These are phyloP conservation scores for Neodiprion pinetum DNA, from an alignment of 1,140 invertebrate species.

Conservation along the genomic window DNA sequence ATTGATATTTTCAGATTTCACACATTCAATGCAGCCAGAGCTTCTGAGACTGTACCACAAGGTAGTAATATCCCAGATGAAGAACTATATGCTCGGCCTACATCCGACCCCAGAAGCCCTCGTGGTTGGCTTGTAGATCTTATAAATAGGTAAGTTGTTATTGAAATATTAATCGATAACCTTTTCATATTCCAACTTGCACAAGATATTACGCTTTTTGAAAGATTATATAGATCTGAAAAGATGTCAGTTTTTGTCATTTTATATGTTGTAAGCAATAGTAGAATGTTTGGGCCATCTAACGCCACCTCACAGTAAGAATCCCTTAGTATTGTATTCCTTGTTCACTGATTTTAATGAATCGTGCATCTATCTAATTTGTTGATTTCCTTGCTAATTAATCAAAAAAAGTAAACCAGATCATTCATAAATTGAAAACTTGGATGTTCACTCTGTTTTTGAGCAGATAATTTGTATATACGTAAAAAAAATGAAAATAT, in stretches of 20 bases:
- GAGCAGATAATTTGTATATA: background rate
- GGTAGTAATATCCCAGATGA: slow-evolving; percentile 71
- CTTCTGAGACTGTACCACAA: slow-evolving; percentile 79
- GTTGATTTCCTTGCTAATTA: too few species aligned
- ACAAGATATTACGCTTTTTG: background rate
- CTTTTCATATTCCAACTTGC: background rate
- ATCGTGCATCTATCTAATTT: too few species aligned
- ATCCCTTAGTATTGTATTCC: too few species aligned
- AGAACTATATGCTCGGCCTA: slow-evolving; percentile 83
- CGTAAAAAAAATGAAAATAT: slow-evolving; percentile 23
- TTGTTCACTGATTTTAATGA: too few species aligned
- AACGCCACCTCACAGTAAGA: too few species aligned
- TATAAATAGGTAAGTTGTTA: slow-evolving; percentile 77
- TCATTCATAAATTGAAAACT: background rate
- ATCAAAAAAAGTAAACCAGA: slow-evolving; percentile 16
- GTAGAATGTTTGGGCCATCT: too few species aligned
- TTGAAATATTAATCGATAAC: background rate
- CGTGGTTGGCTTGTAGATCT: slow-evolving; percentile 96
- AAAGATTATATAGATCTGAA: slow-evolving; percentile 20
- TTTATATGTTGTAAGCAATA: background rate
- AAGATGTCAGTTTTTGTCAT: slow-evolving; percentile 9
- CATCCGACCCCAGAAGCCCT: slow-evolving; percentile 77
- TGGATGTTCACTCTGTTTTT: too few species aligned
- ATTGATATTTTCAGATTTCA: slow-evolving; percentile 77
- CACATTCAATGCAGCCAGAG: slow-evolving; percentile 85